These are phyloP conservation scores for Corythornis cristatus DNA, from an alignment of 2,113 vertebrate genomes.

Conservation along the genomic window DNA sequence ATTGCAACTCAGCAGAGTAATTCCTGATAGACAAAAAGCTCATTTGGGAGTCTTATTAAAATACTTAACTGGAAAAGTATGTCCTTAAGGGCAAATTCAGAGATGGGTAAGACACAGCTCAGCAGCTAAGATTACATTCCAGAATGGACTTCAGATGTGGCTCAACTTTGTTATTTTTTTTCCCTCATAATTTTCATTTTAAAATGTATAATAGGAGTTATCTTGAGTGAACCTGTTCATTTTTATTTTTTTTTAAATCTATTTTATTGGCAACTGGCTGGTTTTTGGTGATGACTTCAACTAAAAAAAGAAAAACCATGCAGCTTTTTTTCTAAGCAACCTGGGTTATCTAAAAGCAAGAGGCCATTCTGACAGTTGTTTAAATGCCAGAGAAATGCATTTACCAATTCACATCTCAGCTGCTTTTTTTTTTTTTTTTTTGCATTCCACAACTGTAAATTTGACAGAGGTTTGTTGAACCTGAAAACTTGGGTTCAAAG, in stretches of 20 bases:
- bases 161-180: neutral
- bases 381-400: neutral
- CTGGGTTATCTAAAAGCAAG: neutral
- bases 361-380: neutral
- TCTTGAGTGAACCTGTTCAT: neutral
- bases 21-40: slow-evolving; percentile 20
- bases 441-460: neutral
- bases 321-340: neutral
- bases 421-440: neutral
- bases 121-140: neutral
- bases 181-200: neutral
- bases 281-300: neutral
- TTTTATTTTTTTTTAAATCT: neutral
- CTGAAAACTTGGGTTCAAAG: neutral
- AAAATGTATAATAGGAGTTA: neutral
- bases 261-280: neutral
- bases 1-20: neutral
- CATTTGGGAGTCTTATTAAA: slow-evolving; percentile 22
- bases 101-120: neutral
- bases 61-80: slow-evolving; percentile 7
- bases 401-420: neutral
- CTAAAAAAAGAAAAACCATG: neutral
- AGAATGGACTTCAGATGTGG: slow-evolving; percentile 34
- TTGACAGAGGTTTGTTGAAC: neutral
- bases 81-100: slow-evolving; percentile 23